phyloP scores from a whole-genome alignment of 2,797 vertebrate genomes.

The Delichon dasypus region DNA sequence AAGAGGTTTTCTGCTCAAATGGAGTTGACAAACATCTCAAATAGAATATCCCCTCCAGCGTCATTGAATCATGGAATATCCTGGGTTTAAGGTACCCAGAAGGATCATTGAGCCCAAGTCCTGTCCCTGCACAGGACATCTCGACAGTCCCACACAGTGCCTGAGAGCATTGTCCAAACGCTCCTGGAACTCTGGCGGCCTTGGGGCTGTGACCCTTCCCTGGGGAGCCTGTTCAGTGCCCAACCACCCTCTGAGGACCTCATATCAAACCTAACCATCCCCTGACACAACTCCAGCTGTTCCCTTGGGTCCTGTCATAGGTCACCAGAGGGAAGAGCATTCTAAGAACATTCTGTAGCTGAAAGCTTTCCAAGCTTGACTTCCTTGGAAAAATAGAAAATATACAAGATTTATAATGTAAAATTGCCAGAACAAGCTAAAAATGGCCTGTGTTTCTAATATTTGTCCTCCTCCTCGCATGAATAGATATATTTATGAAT shows the following conservation, averaged over 20 bases:
- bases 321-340: background rate
- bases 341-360: background rate
- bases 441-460: background rate
- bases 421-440: background rate
- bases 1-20: background rate
- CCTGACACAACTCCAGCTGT: background rate
- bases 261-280: background rate
- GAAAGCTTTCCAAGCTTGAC: background rate
- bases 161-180: fast-evolving
- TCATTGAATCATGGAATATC: background rate
- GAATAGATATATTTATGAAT: background rate
- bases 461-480: background rate
- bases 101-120: background rate
- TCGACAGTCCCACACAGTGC: background rate
- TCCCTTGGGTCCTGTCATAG: background rate
- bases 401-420: no score
- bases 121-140: background rate
- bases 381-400: background rate
- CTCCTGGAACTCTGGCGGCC: background rate
- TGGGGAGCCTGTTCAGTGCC: background rate
- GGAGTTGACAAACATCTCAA: background rate
- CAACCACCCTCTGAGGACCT: fast-evolving
- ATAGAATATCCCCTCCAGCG: background rate
- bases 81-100: background rate
- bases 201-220: fast-evolving